Base-by-base conservation (phyloP, 1,140 invertebrate species). In the Holotrichia oblita region DNA sequence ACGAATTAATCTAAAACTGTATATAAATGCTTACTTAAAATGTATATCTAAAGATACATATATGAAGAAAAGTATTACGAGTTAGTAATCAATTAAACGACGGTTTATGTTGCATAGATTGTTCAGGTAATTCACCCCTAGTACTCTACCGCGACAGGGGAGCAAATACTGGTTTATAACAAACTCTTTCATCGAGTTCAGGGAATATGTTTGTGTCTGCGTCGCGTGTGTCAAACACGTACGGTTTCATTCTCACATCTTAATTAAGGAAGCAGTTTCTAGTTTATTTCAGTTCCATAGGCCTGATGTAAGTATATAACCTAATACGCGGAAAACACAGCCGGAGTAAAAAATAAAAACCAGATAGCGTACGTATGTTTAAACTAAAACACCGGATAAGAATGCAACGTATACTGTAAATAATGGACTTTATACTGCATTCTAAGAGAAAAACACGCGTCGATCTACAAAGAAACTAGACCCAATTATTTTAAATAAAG, bases 131-230 rank as follows among this genome's bases (percentile, higher is more conserved):
- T 48, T 48, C 7, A 10, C 10, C 44, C 44, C 44, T 17, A 48
- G 7, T 34, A 34, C 27, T 48, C 1, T 2, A 48, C 2, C 44
- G 44, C 7, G 44, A 10, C 44, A 48, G 44, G 44, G 44, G 44
- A 48, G 7, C 44, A 48, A 3, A 17, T 48, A 17, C n/a, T 48
- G 10, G 44, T 48, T 48, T 48, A 48, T 17, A 48, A 48, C n/a
- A 10, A 48, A 10, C 44, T 3, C 44, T 17, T 10, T 48, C n/a
- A 48, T 14, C 44, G n/a, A 10, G 44, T 14, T 14, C 44, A 3
- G n/a, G 44, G 44, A 48, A 48, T 48, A 48, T 48, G 44, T 48
- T 48, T 48, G 44, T 48, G 44, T 48, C n/a, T 48, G 44, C 44
- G 7, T 48, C 44, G 44, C 44, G 7, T 48, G 7, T 17, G 44